Conservation (phyloP, 2,888 invertebrate species). For the Oxystoma pomonae region DNA sequence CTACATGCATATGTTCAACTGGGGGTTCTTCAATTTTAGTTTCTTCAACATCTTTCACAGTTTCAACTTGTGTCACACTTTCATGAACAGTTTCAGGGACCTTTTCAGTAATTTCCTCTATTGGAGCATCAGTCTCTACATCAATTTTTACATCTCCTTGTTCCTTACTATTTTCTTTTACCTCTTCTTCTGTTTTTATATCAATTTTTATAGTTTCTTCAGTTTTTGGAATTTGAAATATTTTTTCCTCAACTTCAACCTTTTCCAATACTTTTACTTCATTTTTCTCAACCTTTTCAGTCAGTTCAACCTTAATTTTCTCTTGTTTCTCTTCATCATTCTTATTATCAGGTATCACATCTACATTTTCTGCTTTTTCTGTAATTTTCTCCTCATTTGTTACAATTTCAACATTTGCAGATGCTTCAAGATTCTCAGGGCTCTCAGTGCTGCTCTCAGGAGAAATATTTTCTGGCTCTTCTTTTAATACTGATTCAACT, state of each 20-base stretch:
- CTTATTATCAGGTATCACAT: constrained; percentile 8
- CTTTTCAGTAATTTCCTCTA: constrained; percentile 9
- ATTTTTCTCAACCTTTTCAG: constrained; percentile 3
- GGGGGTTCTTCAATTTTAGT: constrained; percentile 14
- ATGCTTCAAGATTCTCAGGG: constrained; percentile 16
- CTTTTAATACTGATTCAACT: background rate
- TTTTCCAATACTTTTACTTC: constrained; percentile 10
- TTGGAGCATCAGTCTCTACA: constrained; percentile 5
- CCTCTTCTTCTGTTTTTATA: constrained; percentile 20
- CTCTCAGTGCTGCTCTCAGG: constrained; percentile 27
- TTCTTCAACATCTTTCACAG: constrained; percentile 22
- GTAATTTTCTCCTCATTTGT: constrained; percentile 13
- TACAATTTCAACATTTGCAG: background rate
- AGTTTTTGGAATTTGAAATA: background rate
- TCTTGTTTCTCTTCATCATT: constrained; percentile 13
- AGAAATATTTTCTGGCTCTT: constrained; percentile 23
- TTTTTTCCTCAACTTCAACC: background rate
- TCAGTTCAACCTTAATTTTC: constrained; percentile 5
- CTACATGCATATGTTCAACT: background rate
- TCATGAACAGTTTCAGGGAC: background rate
- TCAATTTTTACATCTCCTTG: constrained; percentile 26
- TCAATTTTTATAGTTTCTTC: constrained; percentile 3
- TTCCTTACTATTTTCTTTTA: constrained; percentile 8
- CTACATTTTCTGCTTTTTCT: constrained; percentile 13
- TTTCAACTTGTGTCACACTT: background rate